These are phyloP conservation scores for Atherinomorus stipes DNA, from an alignment of 2,113 vertebrate genomes.

Conservation along the genomic window DNA sequence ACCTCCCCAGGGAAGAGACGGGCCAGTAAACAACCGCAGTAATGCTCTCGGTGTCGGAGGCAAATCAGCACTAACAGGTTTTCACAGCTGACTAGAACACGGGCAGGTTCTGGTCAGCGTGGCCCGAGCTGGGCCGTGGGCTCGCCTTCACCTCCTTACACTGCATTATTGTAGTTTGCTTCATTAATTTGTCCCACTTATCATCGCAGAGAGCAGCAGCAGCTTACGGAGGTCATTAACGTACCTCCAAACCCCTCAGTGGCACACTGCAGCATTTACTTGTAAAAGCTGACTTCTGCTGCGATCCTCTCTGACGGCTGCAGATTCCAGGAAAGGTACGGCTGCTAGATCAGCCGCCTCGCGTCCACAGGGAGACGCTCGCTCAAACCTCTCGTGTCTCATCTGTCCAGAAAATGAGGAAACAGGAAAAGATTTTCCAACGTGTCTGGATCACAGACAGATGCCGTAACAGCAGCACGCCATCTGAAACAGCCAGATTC, in stretches of 20 bases:
- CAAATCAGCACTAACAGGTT: slow-evolving; percentile 57
- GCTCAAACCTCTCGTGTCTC: neutral
- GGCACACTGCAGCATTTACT: neutral
- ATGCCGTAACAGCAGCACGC: neutral
- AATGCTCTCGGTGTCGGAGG: slow-evolving; percentile 44
- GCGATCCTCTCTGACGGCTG: neutral
- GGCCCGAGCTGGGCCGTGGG: neutral
- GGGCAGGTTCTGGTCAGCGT: slow-evolving; percentile 1
- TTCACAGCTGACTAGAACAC: slow-evolving; percentile 41
- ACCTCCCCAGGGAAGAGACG: slow-evolving; percentile 53
- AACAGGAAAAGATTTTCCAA: too few species aligned
- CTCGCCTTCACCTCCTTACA: too few species aligned
- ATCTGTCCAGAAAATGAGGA: too few species aligned
- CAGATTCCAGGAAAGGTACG: neutral
- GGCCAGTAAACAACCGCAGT: slow-evolving; percentile 58
- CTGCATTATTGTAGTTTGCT: too few species aligned
- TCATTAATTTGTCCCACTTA: neutral
- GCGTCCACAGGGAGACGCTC: neutral
- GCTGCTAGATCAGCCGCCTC: neutral
- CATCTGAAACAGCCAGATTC: neutral
- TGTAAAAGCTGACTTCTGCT: neutral
- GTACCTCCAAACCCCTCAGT: neutral
- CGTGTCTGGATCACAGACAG: neutral
- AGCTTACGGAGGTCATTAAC: neutral
- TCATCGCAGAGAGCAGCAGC: neutral